Evolutionary conservation across 92 coral and sea anemone species (phyloP).

Genomic region (Epizoanthus illoricatus): DNA sequence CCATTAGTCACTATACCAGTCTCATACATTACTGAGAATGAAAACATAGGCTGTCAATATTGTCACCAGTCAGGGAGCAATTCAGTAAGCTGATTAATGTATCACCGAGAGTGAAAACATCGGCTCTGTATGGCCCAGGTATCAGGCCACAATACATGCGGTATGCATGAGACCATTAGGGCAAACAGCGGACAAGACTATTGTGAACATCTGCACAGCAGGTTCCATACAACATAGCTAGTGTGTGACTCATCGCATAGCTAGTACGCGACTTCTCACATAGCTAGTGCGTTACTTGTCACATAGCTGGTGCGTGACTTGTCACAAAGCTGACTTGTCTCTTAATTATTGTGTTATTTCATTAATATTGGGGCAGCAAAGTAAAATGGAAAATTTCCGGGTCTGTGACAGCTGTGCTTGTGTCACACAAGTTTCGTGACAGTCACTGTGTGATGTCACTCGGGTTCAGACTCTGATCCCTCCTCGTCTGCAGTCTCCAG

Average conservation of each 20-base stretch:
- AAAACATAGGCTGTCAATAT: too few relatives aligned
- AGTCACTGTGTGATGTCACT: constrained; percentile 46
- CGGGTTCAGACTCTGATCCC: constrained; percentile 98
- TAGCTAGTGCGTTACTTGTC: neutral
- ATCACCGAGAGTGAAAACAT: too few relatives aligned
- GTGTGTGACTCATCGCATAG: neutral
- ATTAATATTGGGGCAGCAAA: neutral
- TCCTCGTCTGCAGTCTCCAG: constrained; percentile 98
- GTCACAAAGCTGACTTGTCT: neutral
- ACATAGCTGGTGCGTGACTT: constrained; percentile 1
- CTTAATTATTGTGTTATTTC: neutral
- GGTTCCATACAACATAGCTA: neutral
- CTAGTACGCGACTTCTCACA: neutral
- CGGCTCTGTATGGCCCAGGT: too few relatives aligned
- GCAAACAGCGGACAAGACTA: neutral
- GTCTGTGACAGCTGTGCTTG: constrained; percentile 1
- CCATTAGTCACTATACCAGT: too few relatives aligned
- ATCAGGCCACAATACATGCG: too few relatives aligned
- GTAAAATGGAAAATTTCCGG: constrained; percentile 26
- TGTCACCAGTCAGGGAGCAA: too few relatives aligned
- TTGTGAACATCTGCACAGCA: constrained; percentile 10
- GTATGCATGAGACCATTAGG: too few relatives aligned
- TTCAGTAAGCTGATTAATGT: too few relatives aligned
- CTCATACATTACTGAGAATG: too few relatives aligned
- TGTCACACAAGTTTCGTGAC: constrained; percentile 29